Conservation (phyloP, 2,888 invertebrate species). For the Pardosa pseudoannulata region DNA sequence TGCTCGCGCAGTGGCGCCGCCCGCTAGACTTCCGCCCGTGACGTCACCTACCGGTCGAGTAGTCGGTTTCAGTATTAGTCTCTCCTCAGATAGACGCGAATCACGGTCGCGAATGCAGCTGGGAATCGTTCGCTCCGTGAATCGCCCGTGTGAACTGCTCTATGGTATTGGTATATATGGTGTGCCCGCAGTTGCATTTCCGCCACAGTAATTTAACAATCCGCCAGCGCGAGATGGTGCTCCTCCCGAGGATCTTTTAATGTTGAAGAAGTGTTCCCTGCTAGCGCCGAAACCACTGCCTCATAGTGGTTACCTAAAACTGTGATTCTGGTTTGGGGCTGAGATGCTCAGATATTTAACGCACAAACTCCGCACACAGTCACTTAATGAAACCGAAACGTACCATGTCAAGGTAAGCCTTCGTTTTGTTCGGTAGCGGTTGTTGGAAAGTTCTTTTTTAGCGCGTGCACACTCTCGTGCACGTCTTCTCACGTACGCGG, state of each 20-base stretch:
- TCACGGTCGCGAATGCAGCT: slow-evolving; percentile 26
- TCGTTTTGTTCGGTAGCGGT: background rate
- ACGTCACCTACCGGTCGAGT: slow-evolving; percentile 62
- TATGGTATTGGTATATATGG: slow-evolving; percentile 30
- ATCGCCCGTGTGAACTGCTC: background rate
- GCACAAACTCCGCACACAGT: slow-evolving; percentile 90
- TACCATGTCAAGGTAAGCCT: slow-evolving; percentile 85
- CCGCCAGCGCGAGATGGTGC: slow-evolving; percentile 20
- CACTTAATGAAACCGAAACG: slow-evolving; percentile 86
- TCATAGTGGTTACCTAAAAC: slow-evolving; percentile 45
- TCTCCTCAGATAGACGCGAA: slow-evolving; percentile 55
- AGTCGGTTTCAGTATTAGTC: slow-evolving; percentile 26
- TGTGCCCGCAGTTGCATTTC: slow-evolving; percentile 9
- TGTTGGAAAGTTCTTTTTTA: background rate
- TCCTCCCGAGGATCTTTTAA: slow-evolving; percentile 30
- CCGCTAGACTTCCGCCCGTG: slow-evolving; percentile 56
- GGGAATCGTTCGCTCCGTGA: slow-evolving; percentile 1
- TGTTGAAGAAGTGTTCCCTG: slow-evolving; percentile 32
- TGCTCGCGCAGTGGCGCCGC: slow-evolving; percentile 31
- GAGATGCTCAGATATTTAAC: slow-evolving; percentile 89
- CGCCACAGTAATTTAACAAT: slow-evolving; percentile 23
- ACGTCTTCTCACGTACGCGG: background rate
- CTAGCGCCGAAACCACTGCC: slow-evolving; percentile 39
- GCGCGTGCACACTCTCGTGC: background rate
- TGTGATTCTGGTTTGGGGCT: slow-evolving; percentile 44